Conservation (phyloP, 2,797 vertebrate species). For the Sebastiscus tertius region DNA sequence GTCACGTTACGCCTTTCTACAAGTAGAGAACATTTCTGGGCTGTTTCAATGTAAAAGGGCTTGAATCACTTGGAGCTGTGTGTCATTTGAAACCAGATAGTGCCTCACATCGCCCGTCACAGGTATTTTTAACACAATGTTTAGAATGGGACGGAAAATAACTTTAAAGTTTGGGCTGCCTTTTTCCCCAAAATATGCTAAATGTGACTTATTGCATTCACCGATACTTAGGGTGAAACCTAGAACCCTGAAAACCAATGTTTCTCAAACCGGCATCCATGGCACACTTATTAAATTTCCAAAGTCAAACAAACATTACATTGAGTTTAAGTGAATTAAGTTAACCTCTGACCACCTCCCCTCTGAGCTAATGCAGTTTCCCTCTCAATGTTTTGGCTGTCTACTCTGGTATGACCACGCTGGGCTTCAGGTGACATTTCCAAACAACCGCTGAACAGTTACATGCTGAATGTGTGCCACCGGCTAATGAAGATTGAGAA, state of each 20-base stretch:
- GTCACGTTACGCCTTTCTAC: conserved; percentile 15
- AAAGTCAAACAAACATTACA: conserved; percentile 68
- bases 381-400: conserved; percentile 54
- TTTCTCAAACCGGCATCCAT: conserved; percentile 48
- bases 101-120: conserved; percentile 41
- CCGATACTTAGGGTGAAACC: conserved; percentile 21
- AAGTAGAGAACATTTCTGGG: conserved; percentile 19
- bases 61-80: conserved; percentile 7
- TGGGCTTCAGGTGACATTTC: conserved; percentile 65
- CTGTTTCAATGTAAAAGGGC: conserved; percentile 9
- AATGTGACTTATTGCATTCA: conserved; percentile 28
- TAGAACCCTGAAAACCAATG: conserved; percentile 18
- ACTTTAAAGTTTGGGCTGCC: conserved; percentile 9
- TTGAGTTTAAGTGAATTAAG: conserved; percentile 69
- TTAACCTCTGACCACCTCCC: conserved; percentile 65
- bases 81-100: conserved; percentile 49
- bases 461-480: conserved; percentile 10
- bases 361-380: conserved; percentile 65
- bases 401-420: conserved; percentile 35
- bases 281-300: conserved; percentile 65
- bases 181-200: conserved; percentile 2
- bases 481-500: conserved; percentile 44
- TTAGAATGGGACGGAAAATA: conserved; percentile 22
- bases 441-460: conserved; percentile 47
- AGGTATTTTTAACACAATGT: conserved; percentile 29